Conservation (phyloP, 2,888 invertebrate genomes). For the Drosophila sordidula region DNA sequence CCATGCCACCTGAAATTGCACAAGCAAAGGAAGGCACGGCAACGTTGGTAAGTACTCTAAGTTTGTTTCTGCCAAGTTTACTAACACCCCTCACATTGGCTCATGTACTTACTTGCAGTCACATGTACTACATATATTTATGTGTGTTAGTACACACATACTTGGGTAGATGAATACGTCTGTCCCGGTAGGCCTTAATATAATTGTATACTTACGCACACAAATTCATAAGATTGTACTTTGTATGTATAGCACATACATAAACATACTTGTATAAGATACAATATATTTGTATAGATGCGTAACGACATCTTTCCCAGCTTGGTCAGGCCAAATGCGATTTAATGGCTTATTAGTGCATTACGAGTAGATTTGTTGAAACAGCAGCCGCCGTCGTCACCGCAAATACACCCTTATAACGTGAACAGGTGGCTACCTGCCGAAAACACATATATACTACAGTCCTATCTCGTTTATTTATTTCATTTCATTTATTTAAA, state of each 20-base stretch:
- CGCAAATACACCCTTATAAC: no score
- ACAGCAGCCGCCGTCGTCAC: no score
- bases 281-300: slow-evolving; percentile 27
- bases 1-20: slow-evolving; percentile 92
- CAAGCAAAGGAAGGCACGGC: slow-evolving; percentile 44
- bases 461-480: no score
- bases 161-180: background rate
- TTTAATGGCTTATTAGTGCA: slow-evolving; percentile 63
- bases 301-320: slow-evolving; percentile 12
- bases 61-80: slow-evolving; percentile 16
- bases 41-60: slow-evolving; percentile 26
- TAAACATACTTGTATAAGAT: slow-evolving; percentile 17
- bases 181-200: slow-evolving; percentile 13
- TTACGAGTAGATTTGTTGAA: slow-evolving; percentile 2
- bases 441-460: no score
- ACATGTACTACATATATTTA: background rate
- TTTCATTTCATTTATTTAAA: no score
- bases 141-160: no score
- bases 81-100: slow-evolving; percentile 3
- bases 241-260: slow-evolving; percentile 6
- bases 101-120: slow-evolving; percentile 2
- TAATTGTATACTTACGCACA: slow-evolving; percentile 17
- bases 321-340: slow-evolving; percentile 36
- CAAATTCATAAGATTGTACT: slow-evolving; percentile 11
- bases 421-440: no score